Conservation (phyloP, 2,797 vertebrate genomes). For the Myotis myotis region DNA sequence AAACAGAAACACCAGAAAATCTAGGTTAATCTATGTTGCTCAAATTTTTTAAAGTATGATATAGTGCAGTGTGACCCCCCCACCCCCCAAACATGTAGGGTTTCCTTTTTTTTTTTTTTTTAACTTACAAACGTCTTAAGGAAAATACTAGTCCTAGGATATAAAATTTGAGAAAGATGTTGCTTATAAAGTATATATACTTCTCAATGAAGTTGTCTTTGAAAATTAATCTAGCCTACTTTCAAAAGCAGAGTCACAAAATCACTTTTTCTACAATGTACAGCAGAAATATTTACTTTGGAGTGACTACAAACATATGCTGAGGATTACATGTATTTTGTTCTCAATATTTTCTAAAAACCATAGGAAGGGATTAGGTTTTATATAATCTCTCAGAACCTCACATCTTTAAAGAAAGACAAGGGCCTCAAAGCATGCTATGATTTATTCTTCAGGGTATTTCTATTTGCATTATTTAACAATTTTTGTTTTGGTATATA, state of each 20-base stretch:
- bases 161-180: neutral
- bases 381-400: constrained; percentile 17
- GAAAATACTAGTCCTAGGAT: neutral
- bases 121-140: neutral
- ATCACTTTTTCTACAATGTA: neutral
- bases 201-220: neutral
- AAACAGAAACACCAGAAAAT: neutral
- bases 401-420: constrained; percentile 22
- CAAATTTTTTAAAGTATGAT: neutral
- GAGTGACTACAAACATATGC: neutral
- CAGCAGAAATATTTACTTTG: neutral
- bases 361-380: constrained; percentile 2
- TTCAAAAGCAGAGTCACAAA: constrained; percentile 7
- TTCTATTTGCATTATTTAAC: neutral
- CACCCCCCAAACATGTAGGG: neutral
- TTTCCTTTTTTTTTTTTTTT: neutral
- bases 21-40: neutral
- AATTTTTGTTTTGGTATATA: neutral
- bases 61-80: neutral
- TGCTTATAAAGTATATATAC: neutral
- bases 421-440: neutral
- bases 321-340: neutral
- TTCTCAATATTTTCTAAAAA: constrained; percentile 36
- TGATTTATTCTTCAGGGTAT: neutral
- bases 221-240: neutral